phyloP scores from a whole-genome alignment of 2,113 vertebrate species.

The Xenus cinereus region DNA sequence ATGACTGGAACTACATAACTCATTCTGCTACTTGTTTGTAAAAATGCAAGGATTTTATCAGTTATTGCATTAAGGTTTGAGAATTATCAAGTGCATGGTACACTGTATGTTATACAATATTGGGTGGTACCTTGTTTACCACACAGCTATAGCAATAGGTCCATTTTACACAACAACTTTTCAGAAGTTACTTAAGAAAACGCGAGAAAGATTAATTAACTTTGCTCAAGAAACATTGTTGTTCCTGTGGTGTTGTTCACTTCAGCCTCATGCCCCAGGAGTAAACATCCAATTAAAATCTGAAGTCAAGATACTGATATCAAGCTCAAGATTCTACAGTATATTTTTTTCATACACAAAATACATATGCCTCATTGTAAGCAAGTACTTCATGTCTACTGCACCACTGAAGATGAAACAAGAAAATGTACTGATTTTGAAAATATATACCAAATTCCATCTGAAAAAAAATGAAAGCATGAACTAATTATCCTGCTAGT shows the following conservation, averaged over 20 bases:
- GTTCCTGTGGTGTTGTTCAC: conserved; percentile 40
- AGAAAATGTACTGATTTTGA: neutral
- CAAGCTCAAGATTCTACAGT: neutral
- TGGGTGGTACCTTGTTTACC: neutral
- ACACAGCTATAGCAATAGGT: neutral
- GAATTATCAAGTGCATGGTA: neutral
- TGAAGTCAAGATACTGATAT: conserved; percentile 37
- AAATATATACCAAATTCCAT: neutral
- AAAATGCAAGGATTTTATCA: neutral
- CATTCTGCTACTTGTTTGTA: neutral
- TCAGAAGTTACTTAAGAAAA: conserved; percentile 45
- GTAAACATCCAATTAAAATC: conserved; percentile 65
- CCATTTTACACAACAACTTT: conserved; percentile 53
- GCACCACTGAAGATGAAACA: neutral
- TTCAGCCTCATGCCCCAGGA: conserved; percentile 43
- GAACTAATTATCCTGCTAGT: neutral
- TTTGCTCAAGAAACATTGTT: conserved; percentile 31
- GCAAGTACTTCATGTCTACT: neutral
- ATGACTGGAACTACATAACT: neutral
- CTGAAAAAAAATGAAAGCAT: neutral
- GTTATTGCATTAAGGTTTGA: neutral
- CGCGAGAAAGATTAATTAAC: conserved; percentile 55
- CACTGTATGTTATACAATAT: neutral
- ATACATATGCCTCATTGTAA: neutral
- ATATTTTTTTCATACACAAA: neutral